Percentiles rank a stretch among this genome's conserved stretches.
Evolutionary conservation across 2,888 invertebrate genomes (phyloP).

Genomic region (Oscheius myriophilus): DNA sequence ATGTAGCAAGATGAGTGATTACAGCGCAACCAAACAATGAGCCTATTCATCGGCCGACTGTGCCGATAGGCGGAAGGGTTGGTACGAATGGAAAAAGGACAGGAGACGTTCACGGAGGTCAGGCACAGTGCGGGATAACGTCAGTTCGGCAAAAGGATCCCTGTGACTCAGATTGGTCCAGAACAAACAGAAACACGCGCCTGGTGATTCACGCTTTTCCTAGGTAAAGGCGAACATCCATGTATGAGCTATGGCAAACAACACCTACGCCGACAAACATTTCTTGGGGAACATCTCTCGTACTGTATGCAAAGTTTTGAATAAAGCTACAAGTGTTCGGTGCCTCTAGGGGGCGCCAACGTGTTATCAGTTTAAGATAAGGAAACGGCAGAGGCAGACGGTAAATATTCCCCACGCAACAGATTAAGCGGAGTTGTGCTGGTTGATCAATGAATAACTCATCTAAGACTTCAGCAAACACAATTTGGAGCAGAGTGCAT

Average conservation of each 20-base stretch:
- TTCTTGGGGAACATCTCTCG: no score
- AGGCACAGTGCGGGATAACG: background rate
- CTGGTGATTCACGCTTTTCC: slow-evolving; percentile 16
- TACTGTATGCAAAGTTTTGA: no score
- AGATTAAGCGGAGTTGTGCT: no score
- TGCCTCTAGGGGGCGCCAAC: background rate
- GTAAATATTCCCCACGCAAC: slow-evolving; percentile 12
- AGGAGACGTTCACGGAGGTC: slow-evolving; percentile 21
- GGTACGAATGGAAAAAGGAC: slow-evolving; percentile 8
- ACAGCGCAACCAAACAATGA: background rate
- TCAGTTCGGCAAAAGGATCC: slow-evolving; percentile 20
- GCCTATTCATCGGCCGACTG: slow-evolving; percentile 5
- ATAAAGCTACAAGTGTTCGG: no score
- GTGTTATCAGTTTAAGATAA: slow-evolving; percentile 23
- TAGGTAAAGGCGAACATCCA: slow-evolving; percentile 18
- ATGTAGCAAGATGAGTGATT: background rate
- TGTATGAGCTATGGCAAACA: slow-evolving; percentile 16
- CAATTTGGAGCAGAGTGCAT: no score
- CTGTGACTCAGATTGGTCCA: slow-evolving; percentile 21
- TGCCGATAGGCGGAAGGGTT: background rate
- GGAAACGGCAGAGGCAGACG: slow-evolving; percentile 11
- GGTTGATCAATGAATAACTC: no score
- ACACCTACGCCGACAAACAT: slow-evolving; percentile 1
- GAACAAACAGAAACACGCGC: slow-evolving; percentile 26
- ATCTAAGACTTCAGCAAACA: no score